Evolutionary conservation across 1,140 invertebrate species (phyloP), one percentile per base, ranked within the genome.

Genomic region (Tetraneura akinire): DNA sequence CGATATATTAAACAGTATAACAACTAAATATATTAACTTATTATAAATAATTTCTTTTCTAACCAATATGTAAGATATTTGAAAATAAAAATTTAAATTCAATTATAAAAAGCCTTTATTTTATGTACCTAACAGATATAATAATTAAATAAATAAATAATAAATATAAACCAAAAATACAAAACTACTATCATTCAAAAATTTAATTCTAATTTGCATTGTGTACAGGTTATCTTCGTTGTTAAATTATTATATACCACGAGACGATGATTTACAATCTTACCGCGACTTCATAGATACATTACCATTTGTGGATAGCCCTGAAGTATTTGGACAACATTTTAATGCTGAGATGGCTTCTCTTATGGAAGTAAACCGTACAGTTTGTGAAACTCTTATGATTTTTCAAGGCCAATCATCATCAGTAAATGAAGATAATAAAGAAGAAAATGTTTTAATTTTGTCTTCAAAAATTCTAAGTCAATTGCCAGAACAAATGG

Each of bases 261-360:
- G 89, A 26, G 93, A 95, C 84, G 93, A 93, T n/a, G 90, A 91
- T 78, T 85, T 95, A 18, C 89, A 92, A 81, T 91, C 90, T 10
- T 95, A 95, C 85, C 87, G 89, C 55, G 92, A 95, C 84, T 93
- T 14, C 6, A 81, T 81, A 26, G 18, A 47, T 3, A 88, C 92
- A 83, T 86, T 95, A 81, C 94, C 94, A 0, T 89, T 86, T 66
- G 86, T 90, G 47, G 94, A 96, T 85, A 89, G 90, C 81, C 93
- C 94, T 0, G 93, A 95, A 86, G 92, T 90, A 0, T 94, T 96
- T 84, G 95, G 95, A 11, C 92, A 97, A 81, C 95, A 97, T 87
- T 90, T 93, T 6, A 96, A 96, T 85, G 94, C 95, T 4, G 95
- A 97, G 85, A 95, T 97, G 80, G 92, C 94, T 16, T 94, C 93